Percentiles rank a stretch among this genome's conserved stretches.
Conservation (phyloP, 2,888 invertebrate species). For the Antheraea assamensis region DNA sequence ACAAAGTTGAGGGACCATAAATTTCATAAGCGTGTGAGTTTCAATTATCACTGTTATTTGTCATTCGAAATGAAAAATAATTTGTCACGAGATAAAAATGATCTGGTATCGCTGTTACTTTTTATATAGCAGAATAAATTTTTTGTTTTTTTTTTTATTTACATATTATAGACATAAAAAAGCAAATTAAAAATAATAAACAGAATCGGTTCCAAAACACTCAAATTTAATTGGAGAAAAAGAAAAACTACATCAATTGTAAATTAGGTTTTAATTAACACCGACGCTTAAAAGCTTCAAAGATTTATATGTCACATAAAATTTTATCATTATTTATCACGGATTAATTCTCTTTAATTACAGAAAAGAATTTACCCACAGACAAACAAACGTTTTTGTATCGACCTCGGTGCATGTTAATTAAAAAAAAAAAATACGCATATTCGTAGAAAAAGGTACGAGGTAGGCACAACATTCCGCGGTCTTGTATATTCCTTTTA, state of each 20-base stretch:
- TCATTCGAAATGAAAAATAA: too few relatives aligned
- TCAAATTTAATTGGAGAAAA: not conserved
- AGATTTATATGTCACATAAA: slow-evolving; percentile 4
- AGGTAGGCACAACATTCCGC: slow-evolving; percentile 34
- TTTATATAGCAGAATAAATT: too few relatives aligned
- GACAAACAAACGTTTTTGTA: not conserved
- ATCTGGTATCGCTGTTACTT: too few relatives aligned
- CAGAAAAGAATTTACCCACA: not conserved
- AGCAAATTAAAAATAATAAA: not conserved
- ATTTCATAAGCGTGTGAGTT: too few relatives aligned
- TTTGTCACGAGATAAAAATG: too few relatives aligned
- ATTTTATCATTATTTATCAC: not conserved
- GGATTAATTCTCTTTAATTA: not conserved
- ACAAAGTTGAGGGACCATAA: too few relatives aligned
- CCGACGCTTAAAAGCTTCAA: not conserved
- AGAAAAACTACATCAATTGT: not conserved
- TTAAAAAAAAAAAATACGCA: slow-evolving; percentile 11
- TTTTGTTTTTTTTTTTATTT: too few relatives aligned
- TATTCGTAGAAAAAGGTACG: slow-evolving; percentile 17
- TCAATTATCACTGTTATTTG: too few relatives aligned
- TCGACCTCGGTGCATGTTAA: slow-evolving; percentile 12
- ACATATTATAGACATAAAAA: too few relatives aligned
- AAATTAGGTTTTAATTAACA: not conserved
- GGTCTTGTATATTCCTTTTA: slow-evolving; percentile 29
- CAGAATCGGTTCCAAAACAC: not conserved